These are phyloP conservation scores for Geotrupes spiniger DNA, from an alignment of 2,888 invertebrate species.

Conservation along the genomic window DNA sequence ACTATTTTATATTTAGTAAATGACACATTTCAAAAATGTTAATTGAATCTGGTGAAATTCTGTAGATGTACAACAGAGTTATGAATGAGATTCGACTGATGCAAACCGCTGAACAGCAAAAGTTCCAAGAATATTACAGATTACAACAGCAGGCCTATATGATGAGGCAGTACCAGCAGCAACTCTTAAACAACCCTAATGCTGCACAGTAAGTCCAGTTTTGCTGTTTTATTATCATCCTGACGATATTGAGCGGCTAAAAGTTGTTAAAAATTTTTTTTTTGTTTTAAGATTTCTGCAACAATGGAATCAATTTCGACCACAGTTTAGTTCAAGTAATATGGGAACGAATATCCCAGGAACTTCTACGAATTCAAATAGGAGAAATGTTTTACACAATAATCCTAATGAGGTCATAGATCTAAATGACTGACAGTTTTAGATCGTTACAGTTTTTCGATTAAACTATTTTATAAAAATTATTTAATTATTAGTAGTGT, in stretches of 20 bases:
- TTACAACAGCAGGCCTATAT: constrained; percentile 22
- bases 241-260: too few relatives aligned
- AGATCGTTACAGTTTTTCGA: too few relatives aligned
- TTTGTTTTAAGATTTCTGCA: constrained; percentile 1
- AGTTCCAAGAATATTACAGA: constrained; percentile 21
- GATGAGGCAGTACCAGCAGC: constrained; percentile 11
- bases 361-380: neutral
- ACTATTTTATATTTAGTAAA: neutral
- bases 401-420: constrained; percentile 14
- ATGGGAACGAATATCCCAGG: neutral
- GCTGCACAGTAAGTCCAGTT: constrained; percentile 6
- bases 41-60: constrained; percentile 13
- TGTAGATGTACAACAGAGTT: constrained; percentile 38
- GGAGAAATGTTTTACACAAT: neutral
- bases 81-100: constrained; percentile 38
- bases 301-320: neutral
- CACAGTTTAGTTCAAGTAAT: neutral
- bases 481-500: too few relatives aligned
- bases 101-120: constrained; percentile 30
- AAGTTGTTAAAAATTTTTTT: neutral
- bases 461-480: too few relatives aligned
- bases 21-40: neutral
- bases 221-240: neutral
- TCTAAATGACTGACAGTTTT: constrained; percentile 16
- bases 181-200: constrained; percentile 3